phyloP scores from a whole-genome alignment of 2,113 vertebrate genomes.

The Eidolon helvum region DNA sequence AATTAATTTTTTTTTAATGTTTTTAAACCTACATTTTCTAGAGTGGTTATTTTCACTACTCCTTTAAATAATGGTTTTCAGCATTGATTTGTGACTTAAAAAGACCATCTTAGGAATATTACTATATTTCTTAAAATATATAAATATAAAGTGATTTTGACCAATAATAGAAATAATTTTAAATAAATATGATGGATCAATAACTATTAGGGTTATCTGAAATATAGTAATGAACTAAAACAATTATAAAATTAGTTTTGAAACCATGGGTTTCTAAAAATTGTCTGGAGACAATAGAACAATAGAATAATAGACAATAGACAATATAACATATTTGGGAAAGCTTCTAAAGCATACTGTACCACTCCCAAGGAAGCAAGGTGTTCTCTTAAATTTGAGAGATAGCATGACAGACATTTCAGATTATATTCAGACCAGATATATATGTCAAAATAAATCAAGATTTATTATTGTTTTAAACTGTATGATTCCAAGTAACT shows the following conservation, averaged over 20 bases:
- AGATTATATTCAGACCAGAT: conserved; percentile 6
- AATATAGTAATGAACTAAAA: neutral
- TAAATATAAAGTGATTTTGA: neutral
- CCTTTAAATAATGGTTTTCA: neutral
- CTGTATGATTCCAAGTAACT: neutral
- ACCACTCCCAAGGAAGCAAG: neutral
- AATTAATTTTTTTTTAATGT: neutral
- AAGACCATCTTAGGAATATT: neutral
- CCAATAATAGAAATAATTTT: neutral
- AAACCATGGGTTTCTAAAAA: neutral
- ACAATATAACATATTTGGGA: neutral
- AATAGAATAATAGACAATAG: too few relatives aligned
- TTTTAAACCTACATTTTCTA: neutral
- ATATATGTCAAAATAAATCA: conserved; percentile 19
- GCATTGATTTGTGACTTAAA: neutral
- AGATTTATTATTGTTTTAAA: conserved; percentile 1
- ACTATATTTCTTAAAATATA: neutral
- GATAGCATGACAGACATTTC: neutral
- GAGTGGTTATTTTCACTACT: neutral
- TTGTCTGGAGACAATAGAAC: too few relatives aligned
- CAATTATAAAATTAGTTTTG: neutral
- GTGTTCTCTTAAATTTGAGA: neutral
- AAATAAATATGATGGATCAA: neutral
- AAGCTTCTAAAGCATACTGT: neutral
- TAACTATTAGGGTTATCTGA: neutral